These are phyloP conservation scores for Platygyra sinensis DNA, from an alignment of 64 coral and sea anemone genomes.

Conservation along the genomic window DNA sequence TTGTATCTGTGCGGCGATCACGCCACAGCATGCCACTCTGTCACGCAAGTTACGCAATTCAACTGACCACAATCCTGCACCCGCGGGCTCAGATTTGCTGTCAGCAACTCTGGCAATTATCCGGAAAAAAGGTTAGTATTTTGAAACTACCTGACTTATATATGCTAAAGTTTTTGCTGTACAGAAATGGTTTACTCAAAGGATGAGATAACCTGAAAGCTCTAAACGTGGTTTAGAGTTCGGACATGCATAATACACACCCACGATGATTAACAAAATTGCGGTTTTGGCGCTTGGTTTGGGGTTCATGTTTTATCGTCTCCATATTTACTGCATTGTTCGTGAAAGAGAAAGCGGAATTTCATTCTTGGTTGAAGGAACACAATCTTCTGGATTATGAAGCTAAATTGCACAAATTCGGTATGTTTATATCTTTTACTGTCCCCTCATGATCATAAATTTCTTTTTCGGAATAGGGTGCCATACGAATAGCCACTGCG, in stretches of 20 bases:
- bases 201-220: constrained; percentile 7
- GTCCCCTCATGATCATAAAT: too few species aligned
- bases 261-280: constrained; percentile 15
- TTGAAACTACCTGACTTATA: neutral
- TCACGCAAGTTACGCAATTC: neutral
- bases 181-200: neutral
- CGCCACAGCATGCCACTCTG: neutral
- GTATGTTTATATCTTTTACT: constrained; percentile 7
- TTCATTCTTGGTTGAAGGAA: constrained; percentile 45
- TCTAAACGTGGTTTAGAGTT: neutral
- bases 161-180: neutral
- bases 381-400: constrained; percentile 41
- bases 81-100: neutral
- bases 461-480: too few species aligned
- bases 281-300: constrained; percentile 37
- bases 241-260: neutral
- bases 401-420: constrained; percentile 49
- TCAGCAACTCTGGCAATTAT: neutral
- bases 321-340: constrained; percentile 21
- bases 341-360: constrained; percentile 28
- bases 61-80: constrained; percentile 18
- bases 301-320: constrained; percentile 39
- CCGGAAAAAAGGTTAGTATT: neutral
- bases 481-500: too few species aligned
- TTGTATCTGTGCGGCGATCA: too few species aligned